Base-by-base conservation (phyloP, 2,797 vertebrate species). In the Triplophysa yarkandensis region DNA sequence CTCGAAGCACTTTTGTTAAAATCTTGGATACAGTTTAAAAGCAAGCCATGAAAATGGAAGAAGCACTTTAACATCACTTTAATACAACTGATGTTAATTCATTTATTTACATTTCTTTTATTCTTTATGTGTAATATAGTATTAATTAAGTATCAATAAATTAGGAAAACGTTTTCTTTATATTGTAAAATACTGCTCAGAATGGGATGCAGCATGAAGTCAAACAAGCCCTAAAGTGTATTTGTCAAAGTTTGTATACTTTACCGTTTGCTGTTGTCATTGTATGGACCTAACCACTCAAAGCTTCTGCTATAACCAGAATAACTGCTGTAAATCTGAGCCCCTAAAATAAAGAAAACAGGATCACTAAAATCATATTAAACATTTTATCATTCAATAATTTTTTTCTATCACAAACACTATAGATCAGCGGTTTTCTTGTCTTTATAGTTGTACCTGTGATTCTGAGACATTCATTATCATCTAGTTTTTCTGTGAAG, bases 401-500 rank as follows among this genome's bases (percentile, higher is more conserved):
- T 28, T 4, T 8, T 8, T 4, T 16, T 14, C 16, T 16, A 3
- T 28, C 10, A 14, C n/a, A n/a, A n/a, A n/a, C n/a, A n/a, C n/a
- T n/a, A n/a, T n/a, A n/a, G n/a, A n/a, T n/a, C n/a, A n/a, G n/a
- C n/a, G n/a, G 41, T 2, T 41, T 7, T 16, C 14, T n/a, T 36
- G 5, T 36, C 11, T 0, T 19, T 13, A 25, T 16, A 4, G 17
- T 6, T 3, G 63, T 74, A 91, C 91, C 92, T 76, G 83, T 91
- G 16, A 92, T 71, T 52, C 85, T 34, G 17, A 93, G 83, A 71
- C 90, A 91, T 78, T 92, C 92, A 0, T 75, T 76, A 46, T 89
- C 78, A 0, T 0, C 63, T 1, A 93, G 89, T 71, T 68, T 88
- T 81, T 92, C 90, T 0, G 92, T 92, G 78, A 93, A 93, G 66